Evolutionary conservation across 2,888 invertebrate genomes (phyloP).

Genomic region (Bembecia ichneumoniformis): DNA sequence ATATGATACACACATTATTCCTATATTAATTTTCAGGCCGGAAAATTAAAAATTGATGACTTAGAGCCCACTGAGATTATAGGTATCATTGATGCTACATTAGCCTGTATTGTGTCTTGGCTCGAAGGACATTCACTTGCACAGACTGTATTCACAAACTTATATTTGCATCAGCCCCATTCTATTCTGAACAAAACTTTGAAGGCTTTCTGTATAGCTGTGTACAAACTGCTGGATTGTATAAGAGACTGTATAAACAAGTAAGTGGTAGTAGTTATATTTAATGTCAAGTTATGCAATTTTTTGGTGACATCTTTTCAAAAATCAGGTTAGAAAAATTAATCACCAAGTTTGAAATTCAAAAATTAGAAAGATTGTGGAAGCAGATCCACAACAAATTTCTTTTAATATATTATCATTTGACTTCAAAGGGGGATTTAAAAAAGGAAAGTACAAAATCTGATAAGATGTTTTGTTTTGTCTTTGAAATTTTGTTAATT

Average conservation of each 20-base stretch:
- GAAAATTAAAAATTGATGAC: slow-evolving; percentile 82
- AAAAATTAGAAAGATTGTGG: too few relatives aligned
- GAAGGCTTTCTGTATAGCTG: slow-evolving; percentile 87
- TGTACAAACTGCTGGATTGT: slow-evolving; percentile 90
- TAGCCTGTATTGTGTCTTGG: slow-evolving; percentile 97
- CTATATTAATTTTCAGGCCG: slow-evolving; percentile 68
- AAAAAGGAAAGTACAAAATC: too few relatives aligned
- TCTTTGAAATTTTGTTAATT: background rate
- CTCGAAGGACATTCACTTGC: slow-evolving; percentile 96
- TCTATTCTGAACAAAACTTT: slow-evolving; percentile 86
- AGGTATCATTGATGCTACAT: slow-evolving; percentile 93
- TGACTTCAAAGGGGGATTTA: too few relatives aligned
- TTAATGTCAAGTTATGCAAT: slow-evolving; percentile 6
- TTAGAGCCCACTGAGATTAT: slow-evolving; percentile 86
- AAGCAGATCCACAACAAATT: too few relatives aligned
- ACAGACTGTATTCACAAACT: slow-evolving; percentile 96
- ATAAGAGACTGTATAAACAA: slow-evolving; percentile 91
- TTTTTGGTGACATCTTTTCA: background rate
- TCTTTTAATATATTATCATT: too few relatives aligned
- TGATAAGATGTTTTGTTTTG: background rate
- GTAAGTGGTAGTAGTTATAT: slow-evolving; percentile 57
- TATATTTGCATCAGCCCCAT: slow-evolving; percentile 93
- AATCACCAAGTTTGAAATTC: too few relatives aligned
- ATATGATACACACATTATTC: too few relatives aligned
- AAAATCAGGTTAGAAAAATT: too few relatives aligned